These are phyloP conservation scores for Embiotoca jacksoni DNA, from an alignment of 2,113 vertebrate genomes.

Conservation along the genomic window DNA sequence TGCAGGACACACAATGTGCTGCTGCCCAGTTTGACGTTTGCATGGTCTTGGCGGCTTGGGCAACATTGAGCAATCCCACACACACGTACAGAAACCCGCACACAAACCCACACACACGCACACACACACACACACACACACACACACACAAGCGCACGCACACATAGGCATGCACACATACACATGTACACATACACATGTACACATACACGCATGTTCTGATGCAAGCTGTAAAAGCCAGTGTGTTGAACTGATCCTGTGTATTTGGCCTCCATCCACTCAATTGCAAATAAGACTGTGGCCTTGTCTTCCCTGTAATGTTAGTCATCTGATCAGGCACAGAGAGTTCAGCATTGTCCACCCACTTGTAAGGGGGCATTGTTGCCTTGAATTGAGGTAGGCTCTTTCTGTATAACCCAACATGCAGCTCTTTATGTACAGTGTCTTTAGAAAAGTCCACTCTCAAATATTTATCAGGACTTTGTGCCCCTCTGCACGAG, in stretches of 20 bases:
- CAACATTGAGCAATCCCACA: conserved; percentile 66
- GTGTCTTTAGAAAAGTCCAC: conserved; percentile 9
- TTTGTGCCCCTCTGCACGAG: neutral
- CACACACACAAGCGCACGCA: neutral
- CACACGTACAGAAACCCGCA: neutral
- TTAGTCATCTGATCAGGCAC: conserved; percentile 83
- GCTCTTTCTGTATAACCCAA: conserved; percentile 60
- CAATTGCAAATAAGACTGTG: conserved; percentile 78
- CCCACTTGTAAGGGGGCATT: conserved; percentile 81
- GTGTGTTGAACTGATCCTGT: conserved; percentile 73
- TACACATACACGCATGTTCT: conserved; percentile 21
- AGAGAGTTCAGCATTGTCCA: conserved; percentile 81
- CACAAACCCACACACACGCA: too few relatives aligned
- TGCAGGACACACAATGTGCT: conserved; percentile 6
- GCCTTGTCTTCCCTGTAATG: conserved; percentile 83
- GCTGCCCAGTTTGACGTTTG: conserved; percentile 39
- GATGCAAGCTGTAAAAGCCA: conserved; percentile 70
- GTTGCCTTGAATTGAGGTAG: conserved; percentile 75
- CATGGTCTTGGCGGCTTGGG: conserved; percentile 38
- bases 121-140: too few relatives aligned
- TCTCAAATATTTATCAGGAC: conserved; percentile 3
- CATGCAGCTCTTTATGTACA: conserved; percentile 59
- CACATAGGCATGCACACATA: too few relatives aligned
- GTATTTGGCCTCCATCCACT: conserved; percentile 66
- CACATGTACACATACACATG: too few relatives aligned